Base-by-base conservation (phyloP, 2,797 vertebrate species). In the Aythya fuligula region DNA sequence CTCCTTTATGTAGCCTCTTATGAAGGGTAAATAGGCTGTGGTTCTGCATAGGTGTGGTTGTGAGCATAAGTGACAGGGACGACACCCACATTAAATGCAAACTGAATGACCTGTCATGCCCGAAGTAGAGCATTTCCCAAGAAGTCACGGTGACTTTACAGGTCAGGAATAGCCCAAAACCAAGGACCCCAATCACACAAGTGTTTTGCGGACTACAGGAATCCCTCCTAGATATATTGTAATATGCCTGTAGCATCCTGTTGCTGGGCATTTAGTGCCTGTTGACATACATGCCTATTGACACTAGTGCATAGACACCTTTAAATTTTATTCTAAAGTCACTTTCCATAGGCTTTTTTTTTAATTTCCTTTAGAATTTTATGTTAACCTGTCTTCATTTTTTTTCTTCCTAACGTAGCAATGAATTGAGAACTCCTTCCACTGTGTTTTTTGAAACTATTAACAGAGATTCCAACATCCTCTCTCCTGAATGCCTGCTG, bases 261-360 rank as follows among this genome's bases (percentile, higher is more conserved):
- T 54, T 71, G 41, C 62, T 51, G 49, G 60, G 56, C n/a, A 19
- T 57, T 73, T 32, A 41, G 51, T 15, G 25, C 71, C 61, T 11
- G 6, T 11, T 53, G 51, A 78, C 1, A 6, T n/a, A 17, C 0
- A 0, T 53, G 22, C 32, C 38, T 38, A 27, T 24, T 73, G 41
- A 36, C 45, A 51, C 39, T 78, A 51, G 5, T 36, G 18, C 2
- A 4, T 13, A 45, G 24, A 28, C 9, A 28, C 24, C 34, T 85
- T 58, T 41, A 72, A 32, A 60, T 20, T 78, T 92, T 62, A 47
- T 62, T 27, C 53, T 60, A 39, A 16, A 67, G 24, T 61, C 77
- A 57, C 30, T 73, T 61, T 27, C 41, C 75, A 22, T 30, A 54
- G 49, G 64, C 7, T 57, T n/a, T n/a, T n/a, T n/a, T n/a, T n/a